Evolutionary conservation across 2,797 vertebrate genomes (phyloP).

Genomic region (Hypotaenidia philippensis): DNA sequence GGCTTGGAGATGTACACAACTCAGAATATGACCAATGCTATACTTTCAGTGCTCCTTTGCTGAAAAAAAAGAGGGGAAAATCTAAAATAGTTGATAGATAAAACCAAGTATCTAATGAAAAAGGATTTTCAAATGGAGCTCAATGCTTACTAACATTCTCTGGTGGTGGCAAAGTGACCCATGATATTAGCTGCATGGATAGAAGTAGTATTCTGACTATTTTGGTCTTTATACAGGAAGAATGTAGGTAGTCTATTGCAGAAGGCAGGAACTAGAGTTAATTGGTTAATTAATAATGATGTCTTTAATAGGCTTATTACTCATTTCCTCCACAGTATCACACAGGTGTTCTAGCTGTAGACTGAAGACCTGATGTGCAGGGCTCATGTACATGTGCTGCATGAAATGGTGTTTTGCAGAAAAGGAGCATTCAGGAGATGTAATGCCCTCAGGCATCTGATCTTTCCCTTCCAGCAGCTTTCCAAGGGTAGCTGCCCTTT

Average conservation of each 20-base stretch:
- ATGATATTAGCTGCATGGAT: not conserved
- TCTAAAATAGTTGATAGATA: not conserved
- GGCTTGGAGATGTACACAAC: not conserved
- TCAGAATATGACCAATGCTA: not conserved
- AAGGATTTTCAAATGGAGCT: not conserved
- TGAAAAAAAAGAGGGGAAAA: not conserved
- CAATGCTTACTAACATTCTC: not conserved
- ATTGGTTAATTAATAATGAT: constrained; percentile 33
- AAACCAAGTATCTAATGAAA: not conserved
- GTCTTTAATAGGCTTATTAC: constrained; percentile 30
- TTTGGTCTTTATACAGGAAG: not conserved
- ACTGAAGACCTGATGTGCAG: not conserved
- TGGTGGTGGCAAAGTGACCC: not conserved
- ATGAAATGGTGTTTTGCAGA: not conserved
- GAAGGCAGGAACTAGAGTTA: constrained; percentile 33
- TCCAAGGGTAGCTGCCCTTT: not conserved
- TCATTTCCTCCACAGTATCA: not conserved
- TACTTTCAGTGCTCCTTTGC: not conserved
- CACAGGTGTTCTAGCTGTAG: not conserved
- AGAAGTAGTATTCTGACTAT: not conserved
- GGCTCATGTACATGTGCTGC: not conserved
- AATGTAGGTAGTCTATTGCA: not conserved
- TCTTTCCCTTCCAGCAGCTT: not conserved
- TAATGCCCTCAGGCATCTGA: not conserved
- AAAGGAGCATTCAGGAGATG: not conserved